Evolutionary conservation across 2,888 invertebrate species (phyloP).

Genomic region (Leucoptera coffeella): DNA sequence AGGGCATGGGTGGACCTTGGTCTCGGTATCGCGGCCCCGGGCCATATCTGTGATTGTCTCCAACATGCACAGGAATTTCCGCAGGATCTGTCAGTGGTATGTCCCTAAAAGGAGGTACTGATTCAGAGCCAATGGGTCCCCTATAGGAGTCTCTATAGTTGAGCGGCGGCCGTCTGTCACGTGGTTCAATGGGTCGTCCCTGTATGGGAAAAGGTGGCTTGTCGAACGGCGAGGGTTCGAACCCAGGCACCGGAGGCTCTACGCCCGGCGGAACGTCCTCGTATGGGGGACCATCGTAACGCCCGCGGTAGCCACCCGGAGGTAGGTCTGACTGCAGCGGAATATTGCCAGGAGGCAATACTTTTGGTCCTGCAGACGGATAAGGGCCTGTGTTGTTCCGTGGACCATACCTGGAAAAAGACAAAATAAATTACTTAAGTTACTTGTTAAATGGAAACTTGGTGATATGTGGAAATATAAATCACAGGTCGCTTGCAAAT

Average conservation of each 20-base stretch:
- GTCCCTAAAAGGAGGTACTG: constrained; percentile 20
- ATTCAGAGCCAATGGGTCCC: constrained; percentile 24
- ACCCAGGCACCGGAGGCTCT: constrained; percentile 57
- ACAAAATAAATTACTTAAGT: constrained; percentile 5
- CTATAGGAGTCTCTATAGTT: constrained; percentile 33
- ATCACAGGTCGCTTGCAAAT: too few species aligned
- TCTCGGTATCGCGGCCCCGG: constrained; percentile 27
- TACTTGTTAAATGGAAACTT: too few species aligned
- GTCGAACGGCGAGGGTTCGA: constrained; percentile 52
- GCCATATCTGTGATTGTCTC: constrained; percentile 33
- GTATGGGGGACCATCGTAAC: constrained; percentile 34
- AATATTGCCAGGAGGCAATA: constrained; percentile 21
- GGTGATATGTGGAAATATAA: too few species aligned
- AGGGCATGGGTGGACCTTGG: constrained; percentile 20
- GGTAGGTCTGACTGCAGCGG: constrained; percentile 18
- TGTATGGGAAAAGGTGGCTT: constrained; percentile 37
- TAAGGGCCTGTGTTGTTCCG: constrained; percentile 29
- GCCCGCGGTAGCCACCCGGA: constrained; percentile 29
- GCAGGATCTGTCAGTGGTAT: constrained; percentile 17
- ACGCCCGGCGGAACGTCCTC: constrained; percentile 58
- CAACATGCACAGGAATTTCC: constrained; percentile 37
- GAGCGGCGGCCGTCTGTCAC: constrained; percentile 27
- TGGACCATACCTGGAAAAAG: constrained; percentile 34
- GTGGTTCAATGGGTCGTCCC: too few species aligned
- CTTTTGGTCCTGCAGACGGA: constrained; percentile 25